phyloP scores from a whole-genome alignment of 2,113 vertebrate species.

The Furnarius figulus region DNA sequence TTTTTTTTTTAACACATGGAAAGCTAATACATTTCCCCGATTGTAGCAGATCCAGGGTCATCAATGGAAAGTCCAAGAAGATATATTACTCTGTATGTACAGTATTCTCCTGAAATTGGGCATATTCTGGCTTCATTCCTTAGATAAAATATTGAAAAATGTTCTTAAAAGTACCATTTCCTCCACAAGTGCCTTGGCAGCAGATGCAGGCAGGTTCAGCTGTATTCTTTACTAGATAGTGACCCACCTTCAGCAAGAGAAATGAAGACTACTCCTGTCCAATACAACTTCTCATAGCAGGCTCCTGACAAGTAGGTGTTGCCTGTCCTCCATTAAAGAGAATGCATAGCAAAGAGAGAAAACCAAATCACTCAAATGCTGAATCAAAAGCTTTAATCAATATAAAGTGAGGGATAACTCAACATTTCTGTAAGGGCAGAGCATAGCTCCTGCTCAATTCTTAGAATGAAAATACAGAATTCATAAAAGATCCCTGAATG shows the following conservation, averaged over 20 bases:
- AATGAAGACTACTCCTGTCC: background rate
- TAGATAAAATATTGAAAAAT: background rate
- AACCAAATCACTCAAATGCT: background rate
- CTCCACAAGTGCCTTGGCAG: background rate
- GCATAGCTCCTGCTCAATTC: background rate
- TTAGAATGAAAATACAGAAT: background rate
- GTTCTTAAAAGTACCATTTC: accelerated
- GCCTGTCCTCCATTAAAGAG: background rate
- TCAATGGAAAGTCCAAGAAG: background rate
- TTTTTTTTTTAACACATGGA: background rate
- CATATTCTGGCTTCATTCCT: background rate
- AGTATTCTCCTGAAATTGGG: background rate
- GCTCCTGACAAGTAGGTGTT: background rate
- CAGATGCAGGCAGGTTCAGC: background rate
- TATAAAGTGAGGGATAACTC: background rate
- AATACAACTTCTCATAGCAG: background rate
- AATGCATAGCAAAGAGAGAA: background rate
- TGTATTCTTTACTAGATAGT: background rate
- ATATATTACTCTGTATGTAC: background rate
- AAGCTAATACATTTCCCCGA: background rate
- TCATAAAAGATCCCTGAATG: background rate
- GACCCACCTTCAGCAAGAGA: background rate
- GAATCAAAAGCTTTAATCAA: background rate
- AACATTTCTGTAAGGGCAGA: background rate
- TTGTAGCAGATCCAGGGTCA: background rate